Base-by-base conservation (phyloP, 2,888 invertebrate genomes). In the Lycaena phlaeas region DNA sequence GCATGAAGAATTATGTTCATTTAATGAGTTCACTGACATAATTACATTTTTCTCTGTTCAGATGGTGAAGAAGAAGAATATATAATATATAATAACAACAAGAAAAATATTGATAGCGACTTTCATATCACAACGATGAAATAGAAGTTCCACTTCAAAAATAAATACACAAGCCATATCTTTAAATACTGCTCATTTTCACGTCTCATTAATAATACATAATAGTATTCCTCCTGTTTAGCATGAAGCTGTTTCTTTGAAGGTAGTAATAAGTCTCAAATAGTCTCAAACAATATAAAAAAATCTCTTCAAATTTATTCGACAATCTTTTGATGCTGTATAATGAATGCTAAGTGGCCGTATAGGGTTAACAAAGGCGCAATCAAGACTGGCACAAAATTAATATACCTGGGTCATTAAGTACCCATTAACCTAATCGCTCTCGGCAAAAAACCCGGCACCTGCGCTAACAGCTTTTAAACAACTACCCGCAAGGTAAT, bases 341-440 rank as follows among this genome's bases (percentile, higher is more conserved):
- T 34, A 34, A 40, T 40, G 27, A 27, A 26, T 25, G 15, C 15
- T 26, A 26, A 38, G 28, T 26, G 26, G 12, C 40, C 14, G 31
- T 14, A 31, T 30, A 28, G 14, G 40, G 40, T 40, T 17, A 26
- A 31, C 14, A 14, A 31, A 26, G 25, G 31, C 26, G 25, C 40
- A 31, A 40, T 40, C 40, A 31, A 40, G 26, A 18, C 27, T 30
- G 15, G 39, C 27, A 37, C 36, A 47, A 46, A 49, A 40, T 40
- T 42, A 43, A 44, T 41, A 42, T 36, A 40, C 44, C 30, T 31
- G 11, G 31, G 36, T 40, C 48, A 49, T 49, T 49, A 48, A 41
- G 41, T 39, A 41, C 36, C 44, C 49, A 41, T 43, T 42, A 48
- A 41, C 42, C 43, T 44, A 44, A 48, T 44, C 34, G 39, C 29